Conservation (phyloP, 2,888 invertebrate species). For the Tineola bisselliella region DNA sequence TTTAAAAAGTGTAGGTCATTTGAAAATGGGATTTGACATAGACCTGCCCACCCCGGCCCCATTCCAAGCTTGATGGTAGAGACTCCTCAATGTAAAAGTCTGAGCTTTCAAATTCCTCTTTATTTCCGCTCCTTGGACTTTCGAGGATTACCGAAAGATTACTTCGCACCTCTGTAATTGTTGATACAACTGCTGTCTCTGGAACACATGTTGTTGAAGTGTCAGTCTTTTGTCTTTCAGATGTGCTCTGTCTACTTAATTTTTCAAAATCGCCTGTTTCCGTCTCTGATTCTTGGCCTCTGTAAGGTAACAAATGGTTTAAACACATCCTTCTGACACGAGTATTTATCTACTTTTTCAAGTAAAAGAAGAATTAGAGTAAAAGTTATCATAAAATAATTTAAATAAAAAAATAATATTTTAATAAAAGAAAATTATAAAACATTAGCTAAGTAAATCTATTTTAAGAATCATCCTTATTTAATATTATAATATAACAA, state of each 20-base stretch:
- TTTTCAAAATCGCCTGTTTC: constrained; percentile 87
- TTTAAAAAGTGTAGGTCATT: neutral
- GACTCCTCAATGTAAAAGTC: constrained; percentile 92
- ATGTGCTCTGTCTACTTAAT: constrained; percentile 70
- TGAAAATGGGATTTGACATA: constrained; percentile 29
- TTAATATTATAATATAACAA: too few species aligned
- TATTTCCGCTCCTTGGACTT: constrained; percentile 19
- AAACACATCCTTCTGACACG: too few species aligned
- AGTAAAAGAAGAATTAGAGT: too few species aligned
- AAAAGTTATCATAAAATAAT: too few species aligned
- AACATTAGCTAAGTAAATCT: too few species aligned
- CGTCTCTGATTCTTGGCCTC: constrained; percentile 82
- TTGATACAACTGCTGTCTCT: constrained; percentile 61
- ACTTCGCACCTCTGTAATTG: constrained; percentile 68
- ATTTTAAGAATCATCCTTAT: too few species aligned
- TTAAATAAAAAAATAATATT: too few species aligned
- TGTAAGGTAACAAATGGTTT: too few species aligned
- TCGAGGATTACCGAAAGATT: constrained; percentile 38
- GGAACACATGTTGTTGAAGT: constrained; percentile 52
- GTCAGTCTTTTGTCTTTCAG: constrained; percentile 47
- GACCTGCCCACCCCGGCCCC: constrained; percentile 67
- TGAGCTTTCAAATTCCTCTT: constrained; percentile 77
- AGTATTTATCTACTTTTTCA: too few species aligned
- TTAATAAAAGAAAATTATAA: too few species aligned
- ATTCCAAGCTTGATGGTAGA: constrained; percentile 83